Conservation (phyloP, 2,797 vertebrate genomes). For the Enteromius anoplus region DNA sequence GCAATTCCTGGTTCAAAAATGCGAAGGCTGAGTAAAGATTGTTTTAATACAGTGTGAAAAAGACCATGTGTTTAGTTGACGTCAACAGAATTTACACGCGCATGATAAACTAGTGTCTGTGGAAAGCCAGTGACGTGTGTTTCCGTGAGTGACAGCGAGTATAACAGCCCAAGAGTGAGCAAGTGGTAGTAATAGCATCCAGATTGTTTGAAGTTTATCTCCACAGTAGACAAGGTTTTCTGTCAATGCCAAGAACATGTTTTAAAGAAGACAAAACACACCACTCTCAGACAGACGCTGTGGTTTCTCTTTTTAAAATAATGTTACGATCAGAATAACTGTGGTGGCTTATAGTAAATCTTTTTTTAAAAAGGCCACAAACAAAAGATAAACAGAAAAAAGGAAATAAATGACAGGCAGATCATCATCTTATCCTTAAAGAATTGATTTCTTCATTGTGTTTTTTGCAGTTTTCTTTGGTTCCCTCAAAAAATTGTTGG, state of each 20-base stretch:
- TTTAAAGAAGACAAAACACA: conserved; percentile 64
- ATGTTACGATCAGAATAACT: conserved; percentile 23
- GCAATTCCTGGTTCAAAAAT: neutral
- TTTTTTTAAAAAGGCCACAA: conserved; percentile 13
- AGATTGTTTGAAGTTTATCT: conserved; percentile 76
- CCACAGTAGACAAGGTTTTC: conserved; percentile 61
- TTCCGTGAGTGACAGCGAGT: conserved; percentile 42
- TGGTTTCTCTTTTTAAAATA: conserved; percentile 54
- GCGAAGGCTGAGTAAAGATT: conserved; percentile 13
- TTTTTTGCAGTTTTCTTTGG: neutral
- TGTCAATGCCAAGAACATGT: conserved; percentile 72
- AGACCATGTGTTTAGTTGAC: conserved; percentile 63
- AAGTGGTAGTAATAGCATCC: conserved; percentile 65
- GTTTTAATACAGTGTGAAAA: conserved; percentile 46
- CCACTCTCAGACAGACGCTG: conserved; percentile 62
- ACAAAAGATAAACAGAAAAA: neutral
- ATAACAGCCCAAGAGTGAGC: conserved; percentile 63
- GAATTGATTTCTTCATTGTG: neutral
- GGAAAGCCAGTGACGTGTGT: conserved; percentile 61
- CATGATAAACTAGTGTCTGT: conserved; percentile 81
- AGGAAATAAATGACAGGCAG: neutral
- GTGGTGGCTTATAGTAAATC: neutral
- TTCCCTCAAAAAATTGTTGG: neutral
- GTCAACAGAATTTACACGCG: conserved; percentile 69
- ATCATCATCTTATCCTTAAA: neutral